Conservation (phyloP, 2,113 vertebrate species). For the Saguinus imperator region DNA sequence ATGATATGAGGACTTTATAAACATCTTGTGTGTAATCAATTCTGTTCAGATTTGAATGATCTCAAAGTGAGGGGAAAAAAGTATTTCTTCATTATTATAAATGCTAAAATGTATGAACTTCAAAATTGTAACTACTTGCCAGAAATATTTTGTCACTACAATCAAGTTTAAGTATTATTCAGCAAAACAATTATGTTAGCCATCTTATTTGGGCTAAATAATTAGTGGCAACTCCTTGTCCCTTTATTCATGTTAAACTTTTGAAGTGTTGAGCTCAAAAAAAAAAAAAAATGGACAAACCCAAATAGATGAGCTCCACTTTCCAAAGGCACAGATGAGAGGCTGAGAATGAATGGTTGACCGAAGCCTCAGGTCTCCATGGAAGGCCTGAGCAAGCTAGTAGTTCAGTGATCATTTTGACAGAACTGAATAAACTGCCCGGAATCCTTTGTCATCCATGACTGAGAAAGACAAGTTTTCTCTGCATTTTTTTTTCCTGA, state of each 20-base stretch:
- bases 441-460: constrained; percentile 67
- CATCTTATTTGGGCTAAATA: background rate
- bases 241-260: constrained; percentile 24
- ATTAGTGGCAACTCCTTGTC: background rate
- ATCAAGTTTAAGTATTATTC: background rate
- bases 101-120: constrained; percentile 8
- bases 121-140: constrained; percentile 7
- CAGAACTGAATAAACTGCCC: constrained; percentile 59
- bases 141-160: background rate
- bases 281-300: background rate
- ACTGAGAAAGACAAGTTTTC: constrained; percentile 50
- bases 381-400: constrained; percentile 39
- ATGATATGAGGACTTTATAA: background rate
- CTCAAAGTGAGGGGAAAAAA: background rate
- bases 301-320: background rate
- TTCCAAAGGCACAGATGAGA: constrained; percentile 65
- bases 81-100: background rate
- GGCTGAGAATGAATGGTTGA: constrained; percentile 55
- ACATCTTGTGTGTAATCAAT: constrained; percentile 5
- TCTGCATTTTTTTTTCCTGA: background rate
- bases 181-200: background rate
- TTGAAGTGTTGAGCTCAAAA: constrained; percentile 14
- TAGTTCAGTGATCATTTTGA: constrained; percentile 59
- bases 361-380: constrained; percentile 21
- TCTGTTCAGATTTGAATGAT: constrained; percentile 30